These are phyloP conservation scores for Leptosomus discolor DNA, from an alignment of 2,113 vertebrate species.

Conservation along the genomic window DNA sequence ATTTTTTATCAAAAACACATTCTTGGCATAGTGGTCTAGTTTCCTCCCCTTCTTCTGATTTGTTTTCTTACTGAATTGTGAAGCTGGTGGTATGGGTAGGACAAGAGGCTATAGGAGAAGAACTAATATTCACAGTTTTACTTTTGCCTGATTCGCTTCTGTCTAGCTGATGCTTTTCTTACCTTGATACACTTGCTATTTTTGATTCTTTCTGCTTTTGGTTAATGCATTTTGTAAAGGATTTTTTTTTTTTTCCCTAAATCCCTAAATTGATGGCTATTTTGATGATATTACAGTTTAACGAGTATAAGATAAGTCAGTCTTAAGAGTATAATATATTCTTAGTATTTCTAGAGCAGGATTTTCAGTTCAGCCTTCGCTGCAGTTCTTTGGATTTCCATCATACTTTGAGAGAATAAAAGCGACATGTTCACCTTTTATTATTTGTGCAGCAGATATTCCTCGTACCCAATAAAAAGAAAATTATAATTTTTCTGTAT, in stretches of 20 bases:
- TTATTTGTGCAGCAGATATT: background rate
- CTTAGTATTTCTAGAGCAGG: background rate
- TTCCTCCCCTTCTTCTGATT: background rate
- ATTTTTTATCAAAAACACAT: conserved; percentile 15
- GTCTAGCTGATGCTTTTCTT: background rate
- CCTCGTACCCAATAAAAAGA: background rate
- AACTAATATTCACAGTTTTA: background rate
- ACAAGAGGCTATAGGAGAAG: background rate
- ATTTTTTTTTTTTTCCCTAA: background rate
- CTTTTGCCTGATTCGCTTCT: background rate
- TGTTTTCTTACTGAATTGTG: background rate
- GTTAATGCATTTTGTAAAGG: background rate
- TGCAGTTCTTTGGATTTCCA: background rate
- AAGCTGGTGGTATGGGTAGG: background rate
- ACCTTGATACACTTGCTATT: fast-evolving
- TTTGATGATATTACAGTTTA: background rate
- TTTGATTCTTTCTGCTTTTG: background rate
- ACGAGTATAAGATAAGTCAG: background rate
- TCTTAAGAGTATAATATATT: background rate
- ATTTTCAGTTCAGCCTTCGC: background rate
- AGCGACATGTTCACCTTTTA: background rate
- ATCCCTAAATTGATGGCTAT: background rate
- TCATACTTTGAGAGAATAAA: background rate
- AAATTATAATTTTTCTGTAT: background rate
- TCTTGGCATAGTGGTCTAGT: background rate